Evolutionary conservation across 2,113 vertebrate genomes (phyloP).

Genomic region (Corapipo altera): DNA sequence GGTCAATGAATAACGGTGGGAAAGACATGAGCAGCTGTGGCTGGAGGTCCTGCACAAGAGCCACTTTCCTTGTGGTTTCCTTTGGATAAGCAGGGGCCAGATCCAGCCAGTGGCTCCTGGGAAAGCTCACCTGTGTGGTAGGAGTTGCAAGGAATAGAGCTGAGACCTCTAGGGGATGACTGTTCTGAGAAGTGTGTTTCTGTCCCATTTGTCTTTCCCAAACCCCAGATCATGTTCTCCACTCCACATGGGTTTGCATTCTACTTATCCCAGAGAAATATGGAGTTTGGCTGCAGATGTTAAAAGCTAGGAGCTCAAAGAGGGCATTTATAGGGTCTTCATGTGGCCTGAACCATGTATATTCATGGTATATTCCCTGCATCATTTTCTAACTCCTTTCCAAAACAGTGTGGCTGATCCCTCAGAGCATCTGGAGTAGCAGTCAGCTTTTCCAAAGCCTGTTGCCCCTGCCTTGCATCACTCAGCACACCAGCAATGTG

Average conservation of each 20-base stretch:
- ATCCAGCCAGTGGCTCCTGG: not conserved
- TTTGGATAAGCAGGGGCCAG: not conserved
- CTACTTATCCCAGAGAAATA: not conserved
- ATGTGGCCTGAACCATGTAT: not conserved
- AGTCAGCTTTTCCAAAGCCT: constrained; percentile 20
- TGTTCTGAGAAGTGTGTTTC: not conserved
- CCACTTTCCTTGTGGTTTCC: not conserved
- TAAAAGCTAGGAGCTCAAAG: not conserved
- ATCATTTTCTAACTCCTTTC: not conserved
- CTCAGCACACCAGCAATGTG: not conserved
- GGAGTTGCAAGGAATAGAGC: not conserved
- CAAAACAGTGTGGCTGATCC: not conserved
- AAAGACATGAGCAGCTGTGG: not conserved
- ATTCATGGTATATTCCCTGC: fast-evolving
- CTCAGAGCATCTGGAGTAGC: constrained; percentile 17
- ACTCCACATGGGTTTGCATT: fast-evolving
- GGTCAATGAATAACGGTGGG: not conserved
- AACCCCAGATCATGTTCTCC: not conserved
- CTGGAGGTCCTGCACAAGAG: not conserved
- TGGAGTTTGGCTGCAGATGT: not conserved
- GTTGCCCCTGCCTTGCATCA: not conserved
- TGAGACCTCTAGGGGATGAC: not conserved
- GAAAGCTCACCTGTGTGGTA: fast-evolving
- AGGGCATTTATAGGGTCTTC: not conserved
- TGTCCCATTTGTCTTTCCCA: not conserved